Evolutionary conservation across 1,140 invertebrate genomes (phyloP).

Genomic region (Euschistus heros): DNA sequence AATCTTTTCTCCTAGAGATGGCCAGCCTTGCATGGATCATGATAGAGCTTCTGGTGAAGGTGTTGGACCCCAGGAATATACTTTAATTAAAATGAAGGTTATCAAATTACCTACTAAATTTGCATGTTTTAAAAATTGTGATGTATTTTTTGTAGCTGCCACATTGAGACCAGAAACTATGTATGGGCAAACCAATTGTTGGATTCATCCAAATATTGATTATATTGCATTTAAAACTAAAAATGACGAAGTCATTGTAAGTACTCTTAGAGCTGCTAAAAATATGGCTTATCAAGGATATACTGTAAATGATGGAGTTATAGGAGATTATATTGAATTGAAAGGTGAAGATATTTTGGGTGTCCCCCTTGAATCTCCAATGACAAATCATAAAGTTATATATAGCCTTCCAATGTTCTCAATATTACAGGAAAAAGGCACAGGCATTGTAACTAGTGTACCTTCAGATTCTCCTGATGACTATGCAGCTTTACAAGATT

Average conservation of each 20-base stretch:
- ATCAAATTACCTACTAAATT: slow-evolving; percentile 63
- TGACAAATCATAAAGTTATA: slow-evolving; percentile 69
- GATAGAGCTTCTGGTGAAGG: slow-evolving; percentile 92
- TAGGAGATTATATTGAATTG: slow-evolving; percentile 58
- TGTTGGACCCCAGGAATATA: slow-evolving; percentile 96
- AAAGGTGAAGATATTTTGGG: slow-evolving; percentile 72
- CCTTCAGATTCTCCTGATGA: slow-evolving; percentile 99
- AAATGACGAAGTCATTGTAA: slow-evolving; percentile 74
- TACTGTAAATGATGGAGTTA: slow-evolving; percentile 66
- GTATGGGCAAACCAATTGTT: slow-evolving; percentile 99
- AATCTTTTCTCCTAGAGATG: slow-evolving; percentile 92
- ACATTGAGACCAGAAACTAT: slow-evolving; percentile 97
- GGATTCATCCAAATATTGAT: slow-evolving; percentile 89
- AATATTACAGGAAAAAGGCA: slow-evolving; percentile 96
- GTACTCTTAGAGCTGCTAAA: slow-evolving; percentile 71
- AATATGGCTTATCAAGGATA: slow-evolving; percentile 97
- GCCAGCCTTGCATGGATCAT: slow-evolving; percentile 99
- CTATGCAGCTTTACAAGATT: slow-evolving; percentile 85
- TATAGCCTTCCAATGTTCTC: slow-evolving; percentile 96
- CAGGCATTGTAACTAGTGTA: slow-evolving; percentile 95
- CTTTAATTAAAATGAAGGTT: slow-evolving; percentile 89
- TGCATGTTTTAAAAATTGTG: slow-evolving; percentile 38
- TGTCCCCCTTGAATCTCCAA: slow-evolving; percentile 64
- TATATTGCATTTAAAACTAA: slow-evolving; percentile 76
- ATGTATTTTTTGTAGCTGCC: slow-evolving; percentile 86